phyloP scores from a whole-genome alignment of 2,113 vertebrate species.

The Todiramphus saurophagus region DNA sequence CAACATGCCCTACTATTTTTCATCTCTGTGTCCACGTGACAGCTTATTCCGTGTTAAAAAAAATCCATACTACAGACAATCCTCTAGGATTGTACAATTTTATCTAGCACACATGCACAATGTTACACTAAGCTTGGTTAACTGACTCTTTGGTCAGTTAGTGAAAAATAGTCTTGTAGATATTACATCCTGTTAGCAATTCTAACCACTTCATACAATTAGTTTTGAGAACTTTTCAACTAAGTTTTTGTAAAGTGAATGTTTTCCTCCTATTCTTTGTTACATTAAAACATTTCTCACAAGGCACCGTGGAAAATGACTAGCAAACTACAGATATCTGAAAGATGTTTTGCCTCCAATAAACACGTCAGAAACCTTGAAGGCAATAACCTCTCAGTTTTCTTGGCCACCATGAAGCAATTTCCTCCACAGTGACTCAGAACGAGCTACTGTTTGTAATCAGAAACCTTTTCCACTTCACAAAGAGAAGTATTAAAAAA shows the following conservation, averaged over 20 bases:
- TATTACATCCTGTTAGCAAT: background rate
- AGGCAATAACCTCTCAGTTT: background rate
- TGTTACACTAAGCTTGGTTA: background rate
- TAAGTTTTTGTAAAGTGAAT: background rate
- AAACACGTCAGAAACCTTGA: background rate
- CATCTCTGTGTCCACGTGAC: background rate
- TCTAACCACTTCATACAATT: background rate
- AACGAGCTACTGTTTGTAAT: background rate
- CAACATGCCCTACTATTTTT: background rate
- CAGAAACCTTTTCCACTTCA: background rate
- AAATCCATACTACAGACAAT: background rate
- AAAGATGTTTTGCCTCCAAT: background rate
- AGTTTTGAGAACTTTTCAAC: background rate
- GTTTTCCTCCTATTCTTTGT: background rate
- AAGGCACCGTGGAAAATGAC: background rate
- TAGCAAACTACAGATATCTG: background rate
- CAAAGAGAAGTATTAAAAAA: background rate
- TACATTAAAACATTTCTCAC: background rate
- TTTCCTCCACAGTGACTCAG: background rate
- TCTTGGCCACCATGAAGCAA: background rate
- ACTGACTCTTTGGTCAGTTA: background rate
- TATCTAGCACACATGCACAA: background rate
- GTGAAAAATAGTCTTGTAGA: background rate
- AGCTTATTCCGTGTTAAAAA: background rate
- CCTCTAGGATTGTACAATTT: background rate